A percentile compares a stretch with the other conserved stretches of the same genome.
Evolutionary conservation across 2,888 invertebrate genomes (phyloP).

Genomic region (Brachyptera putata): DNA sequence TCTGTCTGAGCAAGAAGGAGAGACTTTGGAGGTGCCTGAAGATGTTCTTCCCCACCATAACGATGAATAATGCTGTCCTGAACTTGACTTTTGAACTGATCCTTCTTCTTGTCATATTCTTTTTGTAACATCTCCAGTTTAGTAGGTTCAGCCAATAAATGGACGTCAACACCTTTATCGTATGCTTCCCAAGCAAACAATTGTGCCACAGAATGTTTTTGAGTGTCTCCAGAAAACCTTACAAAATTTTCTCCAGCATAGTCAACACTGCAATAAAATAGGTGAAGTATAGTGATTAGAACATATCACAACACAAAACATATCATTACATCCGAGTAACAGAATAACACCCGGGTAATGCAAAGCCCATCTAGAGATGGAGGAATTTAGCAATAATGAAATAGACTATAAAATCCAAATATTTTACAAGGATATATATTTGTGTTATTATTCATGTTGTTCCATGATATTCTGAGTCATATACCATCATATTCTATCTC

Average conservation of each 20-base stretch:
- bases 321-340: no score
- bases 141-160: conserved; percentile 95
- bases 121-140: conserved; percentile 87
- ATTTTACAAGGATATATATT: no score
- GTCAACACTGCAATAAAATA: conserved; percentile 54
- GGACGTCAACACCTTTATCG: conserved; percentile 88
- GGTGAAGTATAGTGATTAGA: no score
- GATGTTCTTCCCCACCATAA: conserved; percentile 93
- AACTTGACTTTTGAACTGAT: conserved; percentile 81
- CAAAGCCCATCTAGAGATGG: no score
- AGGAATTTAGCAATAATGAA: no score
- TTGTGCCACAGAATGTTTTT: conserved; percentile 84
- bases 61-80: conserved; percentile 75
- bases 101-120: conserved; percentile 86
- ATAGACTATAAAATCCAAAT: no score
- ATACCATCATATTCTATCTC: no score
- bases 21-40: conserved; percentile 83
- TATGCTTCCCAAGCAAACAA: conserved; percentile 98
- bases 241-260: conserved; percentile 97
- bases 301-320: no score
- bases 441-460: no score
- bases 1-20: conserved; percentile 91
- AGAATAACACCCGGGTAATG: no score
- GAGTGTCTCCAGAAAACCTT: conserved; percentile 90
- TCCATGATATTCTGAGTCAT: no score